Evolutionary conservation across 2,888 invertebrate species (phyloP), one percentile per base, ranked within the genome.

Genomic region (Sinotaia quadrata): DNA sequence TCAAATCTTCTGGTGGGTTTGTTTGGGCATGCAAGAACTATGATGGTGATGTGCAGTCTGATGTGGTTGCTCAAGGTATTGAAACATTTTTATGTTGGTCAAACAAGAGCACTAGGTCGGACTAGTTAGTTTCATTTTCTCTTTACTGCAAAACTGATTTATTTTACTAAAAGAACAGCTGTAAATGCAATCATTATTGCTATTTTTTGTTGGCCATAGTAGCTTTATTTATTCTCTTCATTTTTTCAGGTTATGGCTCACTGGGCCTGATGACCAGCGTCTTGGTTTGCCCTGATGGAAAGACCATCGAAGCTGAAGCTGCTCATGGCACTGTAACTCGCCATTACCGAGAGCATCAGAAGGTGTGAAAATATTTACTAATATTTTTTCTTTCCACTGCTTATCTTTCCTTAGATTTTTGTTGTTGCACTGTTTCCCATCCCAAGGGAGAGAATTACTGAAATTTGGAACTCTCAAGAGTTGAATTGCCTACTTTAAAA

Each of bases 21-120:
- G 93, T 96, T 58, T 96, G 96, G 96, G 93, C 95, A 27, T 95
- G 95, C 90, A 96, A 96, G 90, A 96, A 96, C 89, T 96, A 96
- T 86, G 95, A 95, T 84, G 96, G 96, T 37, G 96, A 96, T 85
- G 95, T 96, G 5, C 95, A 95, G 89, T 94, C 94, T 0, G 95
- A 96, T 85, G 91, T 95, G 75, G 93, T 96, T 5, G 96, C 96
- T 51, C 94, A 92, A 85, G 91, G 91, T 88, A 61, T 24, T 47
- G 47, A 8, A 8, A n/a, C n/a, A n/a, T n/a, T n/a, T n/a, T n/a
- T n/a, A n/a, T n/a, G n/a, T n/a, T n/a, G n/a, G n/a, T n/a, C n/a
- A n/a, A n/a, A n/a, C n/a, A n/a, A n/a, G n/a, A n/a, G n/a, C n/a
- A n/a, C n/a, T n/a, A n/a, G n/a, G n/a, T n/a, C n/a, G n/a, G n/a